Base-by-base conservation (phyloP, 2,888 invertebrate genomes). In the Eilema caniola region DNA sequence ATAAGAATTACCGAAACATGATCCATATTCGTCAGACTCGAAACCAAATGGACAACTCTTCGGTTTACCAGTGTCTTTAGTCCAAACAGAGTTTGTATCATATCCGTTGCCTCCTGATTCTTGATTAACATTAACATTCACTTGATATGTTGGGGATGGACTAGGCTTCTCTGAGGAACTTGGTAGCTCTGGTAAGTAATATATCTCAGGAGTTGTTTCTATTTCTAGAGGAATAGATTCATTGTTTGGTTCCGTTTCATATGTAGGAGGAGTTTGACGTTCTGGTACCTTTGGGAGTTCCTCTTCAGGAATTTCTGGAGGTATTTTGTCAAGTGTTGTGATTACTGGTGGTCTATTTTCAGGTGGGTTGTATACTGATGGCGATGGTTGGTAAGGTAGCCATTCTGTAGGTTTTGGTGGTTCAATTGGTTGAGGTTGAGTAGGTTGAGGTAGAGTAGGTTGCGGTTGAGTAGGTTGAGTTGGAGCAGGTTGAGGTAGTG, bases 1-100 rank as follows among this genome's bases (percentile, higher is more conserved):
- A 28, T 1, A 56, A 7, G 12, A 56, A 28, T 31, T 89, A 96
- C 96, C 96, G 75, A 95, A 92, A 86, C 97, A 97, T 63, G 95
- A 96, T 8, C 96, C 96, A 75, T 92, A 90, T 25, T 90, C 88
- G 80, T 96, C 96, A 62, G 94, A 85, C 73, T 96, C 93, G 76
- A 96, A 96, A 0, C 97, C 97, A 72, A 79, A 66, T 16, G 93
- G 92, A 83, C 96, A 96, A 14, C 87, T 85, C 0, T 78, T 82
- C 0, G 90, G 90, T 66, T 81, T 89, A 28, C 76, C 79, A 53
- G 86, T 83, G 5, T 90, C 82, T 37, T 85, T 88, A 0, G 90
- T 91, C 93, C 92, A 92, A 66, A 87, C 91, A 63, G 89, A 89
- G 76, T 93, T 91, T 2, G 83, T 72, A 25, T 80, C 83, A 65